Evolutionary conservation across 1,140 invertebrate genomes (phyloP), one percentile per base, ranked within the genome.

Genomic region (Oryzaephilus surinamensis): DNA sequence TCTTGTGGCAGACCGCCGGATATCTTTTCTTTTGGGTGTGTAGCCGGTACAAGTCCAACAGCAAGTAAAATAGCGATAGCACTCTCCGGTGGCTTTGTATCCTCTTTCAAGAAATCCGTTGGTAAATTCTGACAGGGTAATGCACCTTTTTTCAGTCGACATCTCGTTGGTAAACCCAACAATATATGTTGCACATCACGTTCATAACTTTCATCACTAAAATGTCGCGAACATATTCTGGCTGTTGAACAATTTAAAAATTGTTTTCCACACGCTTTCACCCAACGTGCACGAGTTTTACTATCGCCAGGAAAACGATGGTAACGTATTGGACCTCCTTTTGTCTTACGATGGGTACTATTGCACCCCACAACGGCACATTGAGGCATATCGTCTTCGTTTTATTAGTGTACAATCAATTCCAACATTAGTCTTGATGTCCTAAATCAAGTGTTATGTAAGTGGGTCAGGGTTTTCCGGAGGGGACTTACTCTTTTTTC

Each of bases 101-200:
- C 47, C 32, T 52, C 52, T 38, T 46, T 50, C 30, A 47, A 19
- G 18, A 46, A 45, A 32, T 52, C 46, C 2, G 27, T 43, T 5
- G 52, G 57, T 12, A 62, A 33, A 33, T 59, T 55, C 10, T 34
- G 46, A 33, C 55, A 46, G 11, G 72, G 72, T 27, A 72, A 62
- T 2, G 70, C 70, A 14, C 70, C 71, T 26, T 67, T 61, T 34
- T 64, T 62, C 50, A 74, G 50, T 10, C 71, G 60, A 43, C 65
- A 69, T 36, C 70, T 56, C 39, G 65, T 65, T 41, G 71, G 71
- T 45, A 73, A 57, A 6, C 70, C 71, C 16, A 72, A 61, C 37
- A 72, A 59, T 49, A 71, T 63, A 57, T 72, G 69, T 56, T 72
- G 69, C 49, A 72, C 65, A 54, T 73, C 71, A 43, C 70, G 62